phyloP scores from a whole-genome alignment of 2,113 vertebrate species.

The Gorsachius goisagi region DNA sequence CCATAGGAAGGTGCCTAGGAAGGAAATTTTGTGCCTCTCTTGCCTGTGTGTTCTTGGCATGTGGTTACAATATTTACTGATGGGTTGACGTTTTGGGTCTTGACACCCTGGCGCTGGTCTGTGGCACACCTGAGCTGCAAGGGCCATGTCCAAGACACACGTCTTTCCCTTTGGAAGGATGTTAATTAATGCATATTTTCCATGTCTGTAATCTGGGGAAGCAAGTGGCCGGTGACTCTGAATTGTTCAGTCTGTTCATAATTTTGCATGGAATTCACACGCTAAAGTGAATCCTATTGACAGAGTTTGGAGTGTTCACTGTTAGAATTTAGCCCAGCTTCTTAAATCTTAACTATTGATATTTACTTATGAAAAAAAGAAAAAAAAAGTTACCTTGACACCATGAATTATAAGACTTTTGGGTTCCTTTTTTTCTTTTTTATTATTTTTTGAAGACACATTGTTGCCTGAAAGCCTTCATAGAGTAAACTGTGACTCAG shows the following conservation, averaged over 20 bases:
- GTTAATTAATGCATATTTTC: neutral
- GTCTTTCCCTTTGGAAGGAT: neutral
- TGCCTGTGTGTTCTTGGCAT: neutral
- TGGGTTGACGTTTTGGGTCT: neutral
- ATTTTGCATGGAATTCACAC: neutral
- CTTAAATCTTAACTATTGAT: neutral
- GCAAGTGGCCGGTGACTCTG: neutral
- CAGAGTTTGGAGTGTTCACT: neutral
- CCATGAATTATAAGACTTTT: neutral
- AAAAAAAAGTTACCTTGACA: neutral
- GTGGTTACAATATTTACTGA: neutral
- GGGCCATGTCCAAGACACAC: neutral
- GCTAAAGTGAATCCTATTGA: neutral
- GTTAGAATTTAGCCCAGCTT: neutral
- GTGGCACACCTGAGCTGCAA: neutral
- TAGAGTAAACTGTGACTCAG: neutral
- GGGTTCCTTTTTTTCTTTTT: neutral
- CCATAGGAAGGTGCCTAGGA: neutral
- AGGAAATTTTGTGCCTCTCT: neutral
- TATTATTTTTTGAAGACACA: neutral
- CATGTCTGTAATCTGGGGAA: neutral
- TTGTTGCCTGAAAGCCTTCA: neutral
- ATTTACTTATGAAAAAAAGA: neutral
- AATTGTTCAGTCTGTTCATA: neutral
- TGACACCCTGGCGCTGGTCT: neutral